phyloP scores from a whole-genome alignment of 2,113 vertebrate species.

The Forbesichthys papilliferus region DNA sequence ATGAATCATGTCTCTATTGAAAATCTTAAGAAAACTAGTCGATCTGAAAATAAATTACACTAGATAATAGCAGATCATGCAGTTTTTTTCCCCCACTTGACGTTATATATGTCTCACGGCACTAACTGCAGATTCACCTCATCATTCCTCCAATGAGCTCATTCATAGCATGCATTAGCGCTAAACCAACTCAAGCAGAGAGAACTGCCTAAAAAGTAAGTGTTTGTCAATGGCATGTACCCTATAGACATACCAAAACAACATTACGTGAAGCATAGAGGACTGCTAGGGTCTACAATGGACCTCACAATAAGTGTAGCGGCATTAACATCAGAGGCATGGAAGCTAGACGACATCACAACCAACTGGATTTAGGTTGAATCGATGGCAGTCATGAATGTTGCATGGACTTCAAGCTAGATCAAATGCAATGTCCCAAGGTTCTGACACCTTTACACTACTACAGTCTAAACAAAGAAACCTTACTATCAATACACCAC shows the following conservation, averaged over 20 bases:
- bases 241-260: not conserved
- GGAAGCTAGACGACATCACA: not conserved
- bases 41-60: too few relatives aligned
- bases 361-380: not conserved
- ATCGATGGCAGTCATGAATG: not conserved
- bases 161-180: not conserved
- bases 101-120: too few relatives aligned
- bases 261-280: not conserved
- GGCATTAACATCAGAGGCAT: conserved; percentile 1
- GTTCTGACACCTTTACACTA: not conserved
- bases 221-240: conserved; percentile 27
- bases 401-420: not conserved
- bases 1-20: not conserved
- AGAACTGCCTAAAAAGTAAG: not conserved
- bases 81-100: too few relatives aligned
- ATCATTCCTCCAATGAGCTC: not conserved
- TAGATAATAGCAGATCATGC: too few relatives aligned
- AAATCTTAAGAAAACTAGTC: too few relatives aligned
- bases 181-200: not conserved
- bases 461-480: too few relatives aligned
- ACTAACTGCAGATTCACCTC: too few relatives aligned
- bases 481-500: too few relatives aligned
- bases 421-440: not conserved
- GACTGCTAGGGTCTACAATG: not conserved
- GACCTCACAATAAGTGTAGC: not conserved